Conservation (phyloP, 2,888 invertebrate genomes). For the Catocala nupta region DNA sequence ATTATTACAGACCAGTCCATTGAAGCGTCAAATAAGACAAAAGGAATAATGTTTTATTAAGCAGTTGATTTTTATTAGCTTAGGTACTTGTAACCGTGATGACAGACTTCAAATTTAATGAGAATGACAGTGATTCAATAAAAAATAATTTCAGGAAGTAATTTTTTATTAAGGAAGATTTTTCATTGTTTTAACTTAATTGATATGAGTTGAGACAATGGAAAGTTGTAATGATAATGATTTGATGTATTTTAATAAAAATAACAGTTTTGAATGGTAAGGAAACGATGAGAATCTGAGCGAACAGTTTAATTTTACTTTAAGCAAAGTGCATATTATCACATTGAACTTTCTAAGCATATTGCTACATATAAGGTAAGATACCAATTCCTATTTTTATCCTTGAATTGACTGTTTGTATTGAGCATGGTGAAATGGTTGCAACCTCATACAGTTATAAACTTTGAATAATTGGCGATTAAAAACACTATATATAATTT, state of each 20-base stretch:
- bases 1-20: constrained; percentile 8
- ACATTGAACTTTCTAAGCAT: too few relatives aligned
- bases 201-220: background rate
- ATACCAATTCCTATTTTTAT: too few relatives aligned
- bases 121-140: constrained; percentile 11
- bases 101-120: constrained; percentile 9
- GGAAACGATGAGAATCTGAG: too few relatives aligned
- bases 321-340: too few relatives aligned
- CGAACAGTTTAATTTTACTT: too few relatives aligned
- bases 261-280: background rate
- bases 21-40: constrained; percentile 13
- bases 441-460: too few relatives aligned
- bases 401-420: too few relatives aligned
- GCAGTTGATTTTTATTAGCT: constrained; percentile 24
- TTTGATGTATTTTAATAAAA: constrained; percentile 1
- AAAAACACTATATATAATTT: too few relatives aligned
- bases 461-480: too few relatives aligned
- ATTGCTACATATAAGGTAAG: too few relatives aligned
- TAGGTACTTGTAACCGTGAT: background rate
- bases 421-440: too few relatives aligned
- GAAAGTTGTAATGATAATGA: background rate
- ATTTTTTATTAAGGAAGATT: constrained; percentile 4
- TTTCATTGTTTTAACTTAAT: constrained; percentile 13
- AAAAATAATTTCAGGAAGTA: constrained; percentile 9
- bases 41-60: constrained; percentile 29